A percentile compares a stretch with the other conserved stretches of the same genome.
Conservation (phyloP, 2,797 vertebrate species). For the Epinephelus coioides region DNA sequence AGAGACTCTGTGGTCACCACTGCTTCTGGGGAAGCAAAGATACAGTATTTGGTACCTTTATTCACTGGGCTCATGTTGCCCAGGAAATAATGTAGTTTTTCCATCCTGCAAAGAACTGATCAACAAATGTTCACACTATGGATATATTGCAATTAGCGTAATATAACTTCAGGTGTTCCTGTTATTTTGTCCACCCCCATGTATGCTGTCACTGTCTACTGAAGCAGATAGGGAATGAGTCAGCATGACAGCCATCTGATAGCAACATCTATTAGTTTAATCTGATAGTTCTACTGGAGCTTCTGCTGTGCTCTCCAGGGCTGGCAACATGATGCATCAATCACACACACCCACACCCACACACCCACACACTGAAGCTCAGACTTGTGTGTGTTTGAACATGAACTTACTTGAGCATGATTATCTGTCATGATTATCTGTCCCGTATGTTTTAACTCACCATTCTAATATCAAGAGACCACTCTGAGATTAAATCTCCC, state of each 20-base stretch:
- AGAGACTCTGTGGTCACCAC: neutral
- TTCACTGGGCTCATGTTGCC: neutral
- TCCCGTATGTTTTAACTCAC: neutral
- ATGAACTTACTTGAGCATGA: neutral
- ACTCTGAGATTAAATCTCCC: neutral
- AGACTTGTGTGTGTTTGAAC: neutral
- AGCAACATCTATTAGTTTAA: slow-evolving; percentile 16
- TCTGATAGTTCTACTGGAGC: neutral
- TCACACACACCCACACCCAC: slow-evolving; percentile 13
- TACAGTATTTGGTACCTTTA: neutral
- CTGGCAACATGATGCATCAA: slow-evolving; percentile 21
- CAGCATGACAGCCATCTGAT: neutral
- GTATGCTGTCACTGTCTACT: neutral
- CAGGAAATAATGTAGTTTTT: no score
- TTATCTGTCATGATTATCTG: no score
- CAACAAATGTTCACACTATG: no score
- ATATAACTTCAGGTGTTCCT: neutral
- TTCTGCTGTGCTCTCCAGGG: slow-evolving; percentile 1
- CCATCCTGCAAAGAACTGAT: neutral
- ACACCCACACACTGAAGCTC: slow-evolving; percentile 17
- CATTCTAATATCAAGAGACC: slow-evolving; percentile 10
- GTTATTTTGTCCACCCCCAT: neutral
- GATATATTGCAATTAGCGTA: no score
- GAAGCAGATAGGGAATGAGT: slow-evolving; percentile 20
- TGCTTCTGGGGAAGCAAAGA: neutral